Percentiles rank a stretch among this genome's conserved stretches.
phyloP scores from a whole-genome alignment of 2,113 vertebrate genomes.

The Pygoscelis adeliae region DNA sequence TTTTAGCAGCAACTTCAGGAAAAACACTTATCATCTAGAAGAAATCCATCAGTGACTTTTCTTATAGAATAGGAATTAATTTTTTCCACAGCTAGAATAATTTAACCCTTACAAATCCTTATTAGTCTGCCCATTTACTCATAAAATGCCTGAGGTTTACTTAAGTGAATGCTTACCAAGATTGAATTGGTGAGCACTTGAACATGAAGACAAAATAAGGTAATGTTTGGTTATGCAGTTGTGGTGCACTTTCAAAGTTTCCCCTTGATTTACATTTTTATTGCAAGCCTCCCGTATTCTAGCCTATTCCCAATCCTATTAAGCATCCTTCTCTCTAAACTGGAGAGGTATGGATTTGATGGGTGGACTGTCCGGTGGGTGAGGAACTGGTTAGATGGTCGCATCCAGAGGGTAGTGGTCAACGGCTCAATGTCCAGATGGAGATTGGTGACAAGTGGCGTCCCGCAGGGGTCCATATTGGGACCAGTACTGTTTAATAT shows the following conservation, averaged over 20 bases:
- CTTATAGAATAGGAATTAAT: background rate
- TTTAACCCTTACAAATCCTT: background rate
- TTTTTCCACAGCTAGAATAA: background rate
- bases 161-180: background rate
- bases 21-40: background rate
- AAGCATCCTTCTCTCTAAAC: background rate
- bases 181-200: background rate
- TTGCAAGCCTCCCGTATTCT: background rate
- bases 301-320: background rate
- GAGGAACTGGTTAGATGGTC: too few species aligned
- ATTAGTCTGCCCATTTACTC: background rate
- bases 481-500: too few species aligned
- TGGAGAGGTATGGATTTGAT: too few species aligned
- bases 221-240: background rate
- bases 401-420: too few species aligned
- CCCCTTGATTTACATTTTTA: background rate
- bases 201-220: background rate
- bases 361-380: too few species aligned
- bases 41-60: background rate
- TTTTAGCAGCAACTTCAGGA: background rate
- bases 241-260: background rate
- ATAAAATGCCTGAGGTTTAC: background rate
- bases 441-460: too few species aligned
- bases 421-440: too few species aligned
- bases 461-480: too few species aligned